A percentile compares a stretch with the other conserved stretches of the same genome.
These are phyloP conservation scores for Sarcophaga rosellei DNA, from an alignment of 2,888 invertebrate species.

Conservation along the genomic window DNA sequence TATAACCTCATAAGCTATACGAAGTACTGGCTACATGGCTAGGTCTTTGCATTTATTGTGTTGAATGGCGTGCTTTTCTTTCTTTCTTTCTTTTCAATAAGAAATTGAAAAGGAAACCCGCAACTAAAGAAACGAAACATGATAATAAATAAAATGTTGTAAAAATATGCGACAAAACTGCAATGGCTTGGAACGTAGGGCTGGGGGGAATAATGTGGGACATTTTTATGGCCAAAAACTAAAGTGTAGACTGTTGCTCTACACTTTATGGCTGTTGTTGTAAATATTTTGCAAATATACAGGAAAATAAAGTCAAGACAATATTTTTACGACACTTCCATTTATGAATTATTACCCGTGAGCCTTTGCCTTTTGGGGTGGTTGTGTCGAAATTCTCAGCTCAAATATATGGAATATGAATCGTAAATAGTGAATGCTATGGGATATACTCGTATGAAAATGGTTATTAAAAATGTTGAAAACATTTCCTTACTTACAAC, in stretches of 20 bases:
- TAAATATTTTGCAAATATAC: no score
- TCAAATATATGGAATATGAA: no score
- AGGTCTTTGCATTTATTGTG: neutral
- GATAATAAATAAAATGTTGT: constrained; percentile 65
- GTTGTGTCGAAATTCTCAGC: no score
- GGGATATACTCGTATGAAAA: no score
- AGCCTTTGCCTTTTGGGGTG: constrained; percentile 26
- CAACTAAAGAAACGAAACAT: constrained; percentile 30
- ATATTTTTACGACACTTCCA: constrained; percentile 52
- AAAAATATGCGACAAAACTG: constrained; percentile 65
- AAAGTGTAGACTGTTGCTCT: constrained; percentile 58
- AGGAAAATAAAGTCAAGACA: constrained; percentile 17
- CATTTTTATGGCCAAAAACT: constrained; percentile 39
- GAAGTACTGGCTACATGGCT: constrained; percentile 5
- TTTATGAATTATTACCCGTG: constrained; percentile 59
- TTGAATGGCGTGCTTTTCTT: neutral
- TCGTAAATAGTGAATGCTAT: no score
- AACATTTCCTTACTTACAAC: no score
- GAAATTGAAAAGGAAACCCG: neutral
- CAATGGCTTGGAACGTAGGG: constrained; percentile 32
- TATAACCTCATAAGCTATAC: constrained; percentile 47
- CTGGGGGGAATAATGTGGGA: neutral
- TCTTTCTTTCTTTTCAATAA: neutral
- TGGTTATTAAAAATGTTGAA: no score
- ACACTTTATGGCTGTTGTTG: constrained; percentile 28